A percentile compares a stretch with the other conserved stretches of the same genome.
Conservation (phyloP, 2,113 vertebrate genomes). For the Strix aluco region DNA sequence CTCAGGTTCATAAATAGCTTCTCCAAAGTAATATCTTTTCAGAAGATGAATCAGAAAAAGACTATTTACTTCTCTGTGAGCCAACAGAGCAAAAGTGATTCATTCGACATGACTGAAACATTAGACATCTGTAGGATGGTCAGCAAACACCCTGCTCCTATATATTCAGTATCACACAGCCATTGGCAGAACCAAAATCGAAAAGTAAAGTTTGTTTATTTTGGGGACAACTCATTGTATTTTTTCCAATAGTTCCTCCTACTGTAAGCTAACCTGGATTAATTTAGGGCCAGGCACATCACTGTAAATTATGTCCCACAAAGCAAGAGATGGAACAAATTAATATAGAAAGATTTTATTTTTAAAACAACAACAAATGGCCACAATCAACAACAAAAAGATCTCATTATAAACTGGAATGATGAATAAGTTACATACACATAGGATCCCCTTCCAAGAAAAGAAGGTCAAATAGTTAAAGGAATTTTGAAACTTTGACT, state of each 20-base stretch:
- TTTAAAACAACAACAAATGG: conserved; percentile 27
- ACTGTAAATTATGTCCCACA: conserved; percentile 22
- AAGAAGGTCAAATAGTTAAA: conserved; percentile 26
- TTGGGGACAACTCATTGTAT: not conserved
- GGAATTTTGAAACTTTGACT: conserved; percentile 18
- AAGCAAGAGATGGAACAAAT: conserved; percentile 18
- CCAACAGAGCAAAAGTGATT: conserved; percentile 3
- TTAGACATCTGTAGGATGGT: not conserved
- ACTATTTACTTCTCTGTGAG: conserved; percentile 4
- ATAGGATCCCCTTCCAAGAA: conserved; percentile 1
- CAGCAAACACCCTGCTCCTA: not conserved
- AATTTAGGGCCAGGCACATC: not conserved
- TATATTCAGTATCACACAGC: not conserved
- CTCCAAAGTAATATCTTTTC: not conserved
- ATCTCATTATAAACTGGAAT: not conserved
- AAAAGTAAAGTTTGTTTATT: conserved; percentile 37
- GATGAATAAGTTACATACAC: not conserved
- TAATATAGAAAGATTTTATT: conserved; percentile 16
- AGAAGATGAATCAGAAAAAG: not conserved
- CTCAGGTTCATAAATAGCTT: conserved; percentile 7
- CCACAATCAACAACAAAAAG: conserved; percentile 20
- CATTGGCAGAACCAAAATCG: not conserved
- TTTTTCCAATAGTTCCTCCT: conserved; percentile 38
- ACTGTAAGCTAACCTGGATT: conserved; percentile 41
- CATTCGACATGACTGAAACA: not conserved